Conservation (phyloP, 2,797 vertebrate species). For the Sylvilagus floridanus region DNA sequence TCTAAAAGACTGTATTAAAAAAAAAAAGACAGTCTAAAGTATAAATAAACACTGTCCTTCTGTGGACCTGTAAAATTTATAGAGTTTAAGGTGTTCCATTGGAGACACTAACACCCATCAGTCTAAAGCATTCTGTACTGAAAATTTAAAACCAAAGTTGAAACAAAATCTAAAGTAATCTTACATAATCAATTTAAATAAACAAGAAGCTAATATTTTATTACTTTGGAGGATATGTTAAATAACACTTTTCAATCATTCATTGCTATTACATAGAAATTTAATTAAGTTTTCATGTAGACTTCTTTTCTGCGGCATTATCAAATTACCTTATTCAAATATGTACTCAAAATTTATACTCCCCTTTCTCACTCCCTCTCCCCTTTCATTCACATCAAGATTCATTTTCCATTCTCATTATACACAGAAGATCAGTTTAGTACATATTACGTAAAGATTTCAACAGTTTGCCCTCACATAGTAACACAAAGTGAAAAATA, state of each 20-base stretch:
- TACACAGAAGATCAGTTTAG: no score
- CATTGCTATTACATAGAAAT: background rate
- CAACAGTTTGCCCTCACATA: no score
- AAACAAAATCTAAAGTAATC: background rate
- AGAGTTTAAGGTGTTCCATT: background rate
- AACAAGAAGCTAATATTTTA: background rate
- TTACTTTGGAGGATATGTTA: background rate
- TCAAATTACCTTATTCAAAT: background rate
- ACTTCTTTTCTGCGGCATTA: background rate
- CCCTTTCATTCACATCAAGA: no score
- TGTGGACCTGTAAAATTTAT: background rate
- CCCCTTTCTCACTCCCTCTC: no score
- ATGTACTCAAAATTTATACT: background rate
- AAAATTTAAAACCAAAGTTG: background rate
- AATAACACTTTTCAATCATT: conserved; percentile 33
- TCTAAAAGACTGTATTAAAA: background rate
- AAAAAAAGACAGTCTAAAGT: background rate
- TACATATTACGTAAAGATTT: no score
- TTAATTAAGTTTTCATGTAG: conserved; percentile 24
- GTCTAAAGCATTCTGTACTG: background rate
- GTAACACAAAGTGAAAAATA: no score
- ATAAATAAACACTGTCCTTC: background rate
- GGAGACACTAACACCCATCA: background rate
- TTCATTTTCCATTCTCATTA: no score
- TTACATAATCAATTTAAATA: background rate